Base-by-base conservation (phyloP, 2,113 vertebrate species). In the Poeciliopsis occidentalis region DNA sequence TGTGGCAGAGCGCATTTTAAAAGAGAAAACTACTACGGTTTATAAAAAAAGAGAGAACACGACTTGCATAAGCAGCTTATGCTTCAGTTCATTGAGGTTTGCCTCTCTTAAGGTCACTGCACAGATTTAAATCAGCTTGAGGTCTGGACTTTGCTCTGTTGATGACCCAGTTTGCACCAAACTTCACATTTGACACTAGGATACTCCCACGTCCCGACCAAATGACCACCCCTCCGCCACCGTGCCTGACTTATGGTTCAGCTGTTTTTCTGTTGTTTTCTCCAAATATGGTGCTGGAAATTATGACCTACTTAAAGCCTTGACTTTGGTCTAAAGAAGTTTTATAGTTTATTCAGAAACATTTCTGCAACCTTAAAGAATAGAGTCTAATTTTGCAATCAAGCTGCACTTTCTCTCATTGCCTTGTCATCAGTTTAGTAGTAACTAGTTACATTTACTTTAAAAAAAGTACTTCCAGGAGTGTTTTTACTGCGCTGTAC, bases 1-100 rank as follows among this genome's bases (percentile, higher is more conserved):
- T 72, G 69, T 70, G 69, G 71, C 63, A 41, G 7, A 54, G 60
- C 64, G 75, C 76, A 32, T 64, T 68, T n/a, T 60, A 77, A 71
- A 63, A 27, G 62, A 80, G 64, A 70, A 8, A 41, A 76, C 41
- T 22, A 34, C 84, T 22, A 57, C 19, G 2, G 7, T 57, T 57
- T 57, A 24, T 57, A 24, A 10, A 8, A 37, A n/a, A n/a, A 57
- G 51, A 54, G 51, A 57, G 24, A 47, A 47, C 44, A 47, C 17
- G 44, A 47, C 44, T 47, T 47, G 17, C 44, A 22, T 47, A 47
- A 47, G 44, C 24, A 57, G 17, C 22, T 17, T 57, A n/a, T 57
- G 22, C 51, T 57, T 57, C 22, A n/a, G 5, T 57, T 57, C 51
- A 57, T 10, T 57, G 19, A 57, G 51, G 51, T 57, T 57, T n/a